Conservation (phyloP, 2,888 invertebrate species). For the Drosophila robusta region DNA sequence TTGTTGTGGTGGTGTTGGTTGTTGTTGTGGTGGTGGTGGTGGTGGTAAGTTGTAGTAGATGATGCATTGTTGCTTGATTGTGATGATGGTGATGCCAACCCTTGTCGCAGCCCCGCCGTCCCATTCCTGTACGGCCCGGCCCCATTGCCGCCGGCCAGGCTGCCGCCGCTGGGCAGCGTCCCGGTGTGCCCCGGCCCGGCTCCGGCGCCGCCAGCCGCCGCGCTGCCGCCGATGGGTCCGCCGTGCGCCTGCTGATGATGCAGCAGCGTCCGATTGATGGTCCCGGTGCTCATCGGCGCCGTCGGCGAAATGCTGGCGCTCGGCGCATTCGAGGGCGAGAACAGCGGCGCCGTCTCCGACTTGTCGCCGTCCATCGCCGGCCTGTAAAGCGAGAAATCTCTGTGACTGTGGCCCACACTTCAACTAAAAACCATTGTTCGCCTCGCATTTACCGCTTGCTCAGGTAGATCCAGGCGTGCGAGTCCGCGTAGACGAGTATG, state of each 20-base stretch:
- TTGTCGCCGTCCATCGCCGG: conserved; percentile 83
- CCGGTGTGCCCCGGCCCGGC: conserved; percentile 60
- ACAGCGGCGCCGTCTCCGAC: conserved; percentile 85
- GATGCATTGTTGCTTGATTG: conserved; percentile 73
- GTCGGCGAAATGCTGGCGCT: conserved; percentile 84
- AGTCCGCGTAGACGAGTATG: conserved; percentile 96
- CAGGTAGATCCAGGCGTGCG: conserved; percentile 98
- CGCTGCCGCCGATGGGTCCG: conserved; percentile 58
- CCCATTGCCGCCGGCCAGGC: conserved; percentile 73
- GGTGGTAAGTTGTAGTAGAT: conserved; percentile 68
- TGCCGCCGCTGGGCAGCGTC: conserved; percentile 73
- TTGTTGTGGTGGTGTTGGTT: conserved; percentile 67
- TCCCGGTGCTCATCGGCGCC: conserved; percentile 82
- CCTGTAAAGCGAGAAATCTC: conserved; percentile 49
- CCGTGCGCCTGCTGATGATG: conserved; percentile 84
- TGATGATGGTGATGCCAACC: conserved; percentile 83
- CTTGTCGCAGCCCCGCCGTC: conserved; percentile 84
- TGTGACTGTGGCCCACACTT: too few species aligned
- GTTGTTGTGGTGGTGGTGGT: conserved; percentile 59
- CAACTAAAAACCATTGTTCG: too few species aligned
- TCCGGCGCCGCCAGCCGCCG: conserved; percentile 46
- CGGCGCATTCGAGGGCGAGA: conserved; percentile 83
- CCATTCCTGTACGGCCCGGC: conserved; percentile 80
- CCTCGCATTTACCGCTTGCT: conserved; percentile 89
- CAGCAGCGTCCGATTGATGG: conserved; percentile 84